Base-by-base conservation (phyloP, 2,888 invertebrate species). In the Coenonympha glycerion region DNA sequence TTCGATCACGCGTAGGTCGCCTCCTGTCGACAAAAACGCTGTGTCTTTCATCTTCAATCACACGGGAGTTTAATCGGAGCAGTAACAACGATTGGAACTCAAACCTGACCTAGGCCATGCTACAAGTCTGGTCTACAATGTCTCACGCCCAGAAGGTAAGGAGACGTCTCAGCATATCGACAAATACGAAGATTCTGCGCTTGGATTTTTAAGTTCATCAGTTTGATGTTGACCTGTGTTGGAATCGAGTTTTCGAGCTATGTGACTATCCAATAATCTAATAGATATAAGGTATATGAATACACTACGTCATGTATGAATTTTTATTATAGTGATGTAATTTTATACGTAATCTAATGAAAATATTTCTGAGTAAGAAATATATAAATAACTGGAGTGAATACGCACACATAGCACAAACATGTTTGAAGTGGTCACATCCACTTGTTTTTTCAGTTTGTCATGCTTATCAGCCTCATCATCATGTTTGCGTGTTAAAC, bases 41-140 rank as follows among this genome's bases (percentile, higher is more conserved):
- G 87, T 88, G 9, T 87, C 87, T 6, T 88, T 88, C 63, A 91
- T 91, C 52, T 91, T 90, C 79, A 93, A 92, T 70, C 92, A 92
- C 74, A 92, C 92, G n/a, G 92, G 92, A 37, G 92, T 92, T 60
- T 92, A 92, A 87, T 61, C 53, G 24, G 24, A 40, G 15, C 24
- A 2, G 8, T 8, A 39, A 45, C 45, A 50, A 36, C 52, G 47
- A 53, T 39, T 60, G 65, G 66, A 62, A 65, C 61, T 59, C 71
- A 69, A n/a, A n/a, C n/a, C n/a, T n/a, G n/a, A 71, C 64, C 60
- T 53, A 55, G 62, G 70, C 73, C 70, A 52, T n/a, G n/a, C n/a
- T n/a, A n/a, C n/a, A n/a, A n/a, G n/a, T 61, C 60, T 58, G 68
- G 72, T 68, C 58, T 57, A 57, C 61, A 62, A 64, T 62, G 55